Conservation (phyloP, 2,888 invertebrate species). For the Stenichneumon culpator region DNA sequence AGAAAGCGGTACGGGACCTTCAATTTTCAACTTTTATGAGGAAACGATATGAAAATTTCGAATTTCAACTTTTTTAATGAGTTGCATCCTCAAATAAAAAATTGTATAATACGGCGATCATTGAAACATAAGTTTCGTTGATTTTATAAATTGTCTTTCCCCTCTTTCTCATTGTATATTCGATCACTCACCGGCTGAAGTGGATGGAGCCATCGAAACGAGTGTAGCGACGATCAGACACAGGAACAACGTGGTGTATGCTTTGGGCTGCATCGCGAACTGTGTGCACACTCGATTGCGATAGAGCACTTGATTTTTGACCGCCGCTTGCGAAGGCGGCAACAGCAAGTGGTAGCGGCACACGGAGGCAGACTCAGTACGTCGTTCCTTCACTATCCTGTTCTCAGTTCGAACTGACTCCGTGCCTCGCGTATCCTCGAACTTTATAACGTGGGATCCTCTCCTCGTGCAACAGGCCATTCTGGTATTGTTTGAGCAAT, state of each 20-base stretch:
- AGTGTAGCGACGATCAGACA: slow-evolving; percentile 21
- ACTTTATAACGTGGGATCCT: not conserved
- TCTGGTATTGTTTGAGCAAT: not conserved
- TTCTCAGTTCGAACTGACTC: slow-evolving; percentile 3
- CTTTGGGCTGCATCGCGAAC: slow-evolving; percentile 28
- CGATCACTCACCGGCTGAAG: slow-evolving; percentile 1
- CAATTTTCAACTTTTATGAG: no score
- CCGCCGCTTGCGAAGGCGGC: not conserved
- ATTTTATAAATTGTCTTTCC: not conserved
- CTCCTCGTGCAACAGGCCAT: not conserved
- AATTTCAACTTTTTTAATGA: no score
- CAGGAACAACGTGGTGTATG: slow-evolving; percentile 10
- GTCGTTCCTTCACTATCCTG: not conserved
- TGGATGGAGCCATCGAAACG: slow-evolving; percentile 16
- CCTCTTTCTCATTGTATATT: no score
- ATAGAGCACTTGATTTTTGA: slow-evolving; percentile 4
- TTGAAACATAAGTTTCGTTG: not conserved
- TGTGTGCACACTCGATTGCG: not conserved
- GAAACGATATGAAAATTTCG: no score
- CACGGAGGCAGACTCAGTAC: not conserved
- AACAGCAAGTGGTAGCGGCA: not conserved
- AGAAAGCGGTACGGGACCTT: no score
- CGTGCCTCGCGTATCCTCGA: not conserved
- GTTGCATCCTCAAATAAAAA: no score
- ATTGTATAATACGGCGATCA: no score